These are phyloP conservation scores for Cancer borealis DNA, from an alignment of 2,888 invertebrate species.

Conservation along the genomic window DNA sequence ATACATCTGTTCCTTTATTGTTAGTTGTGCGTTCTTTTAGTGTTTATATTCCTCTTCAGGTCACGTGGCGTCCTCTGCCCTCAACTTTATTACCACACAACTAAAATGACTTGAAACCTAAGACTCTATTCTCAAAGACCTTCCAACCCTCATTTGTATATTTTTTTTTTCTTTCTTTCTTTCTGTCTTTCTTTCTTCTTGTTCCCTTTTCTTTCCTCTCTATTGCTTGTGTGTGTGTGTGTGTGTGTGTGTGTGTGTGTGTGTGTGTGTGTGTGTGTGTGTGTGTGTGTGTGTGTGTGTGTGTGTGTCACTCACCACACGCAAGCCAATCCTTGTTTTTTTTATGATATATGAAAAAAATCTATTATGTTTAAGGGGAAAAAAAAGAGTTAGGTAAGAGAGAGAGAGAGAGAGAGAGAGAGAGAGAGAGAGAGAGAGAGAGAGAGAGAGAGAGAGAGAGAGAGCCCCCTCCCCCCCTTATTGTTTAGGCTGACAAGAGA, in stretches of 20 bases:
- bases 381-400: neutral
- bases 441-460: slow-evolving; percentile 40
- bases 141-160: too few relatives aligned
- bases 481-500: slow-evolving; percentile 15
- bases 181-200: neutral
- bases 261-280: neutral
- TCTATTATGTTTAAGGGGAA: neutral
- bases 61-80: neutral
- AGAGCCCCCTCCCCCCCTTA: neutral
- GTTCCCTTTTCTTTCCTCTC: neutral
- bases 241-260: slow-evolving; percentile 20
- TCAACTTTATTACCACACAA: neutral
- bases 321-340: neutral
- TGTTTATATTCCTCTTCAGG: neutral
- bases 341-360: neutral
- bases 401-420: neutral
- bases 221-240: neutral
- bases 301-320: neutral
- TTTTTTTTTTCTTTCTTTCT: too few relatives aligned
- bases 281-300: neutral
- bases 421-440: slow-evolving; percentile 34
- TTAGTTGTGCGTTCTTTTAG: neutral
- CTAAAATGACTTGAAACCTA: neutral
- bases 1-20: neutral
- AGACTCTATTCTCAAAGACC: neutral